Evolutionary conservation across 2,113 vertebrate species (phyloP), one percentile per base, ranked within the genome.

Genomic region (Chroicocephalus ridibundus): DNA sequence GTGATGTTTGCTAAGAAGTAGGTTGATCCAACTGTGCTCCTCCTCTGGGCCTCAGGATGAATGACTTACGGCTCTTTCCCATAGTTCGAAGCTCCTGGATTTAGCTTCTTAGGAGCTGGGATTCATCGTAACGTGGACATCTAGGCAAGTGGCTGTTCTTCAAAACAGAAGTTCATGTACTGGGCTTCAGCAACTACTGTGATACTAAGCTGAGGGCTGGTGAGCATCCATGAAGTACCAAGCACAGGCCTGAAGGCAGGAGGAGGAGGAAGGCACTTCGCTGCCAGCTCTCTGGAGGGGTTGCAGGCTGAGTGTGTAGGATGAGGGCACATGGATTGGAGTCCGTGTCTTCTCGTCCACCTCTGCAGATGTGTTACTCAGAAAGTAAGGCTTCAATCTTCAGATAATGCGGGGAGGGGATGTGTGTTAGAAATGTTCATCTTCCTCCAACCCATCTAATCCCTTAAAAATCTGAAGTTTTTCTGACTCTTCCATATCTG

Each of bases 181-280:
- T 81, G 26, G 31, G 25, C 32, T 38, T 88, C 66, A 90, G 57
- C 62, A 80, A 57, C 38, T 88, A 17, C 13, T 34, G 7, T 44
- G 72, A 27, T 51, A 42, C 38, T 42, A 9, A 52, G 27, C 17
- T 82, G 74, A 82, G 51, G 32, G 49, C 57, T 94, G 84, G 60
- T 78, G 64, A 90, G 47, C n/a, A 40, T 44, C 82, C 15, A 2
- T 68, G 68, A 77, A 79, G 31, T 46, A 79, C 76, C 65, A 78
- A 93, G 90, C 90, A 93, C 51, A 64, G 77, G 82, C 83, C 90
- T 96, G 62, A 92, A 95, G 47, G 87, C 82, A 88, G 75, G 71
- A 77, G 54, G 78, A 93, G 60, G 62, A 94, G 88, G 71, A 61
- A 95, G 70, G 86, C 12, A 69, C 44, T 82, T 22, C 32, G 18